phyloP scores from a whole-genome alignment of 2,113 vertebrate genomes.

The Serinus canaria region DNA sequence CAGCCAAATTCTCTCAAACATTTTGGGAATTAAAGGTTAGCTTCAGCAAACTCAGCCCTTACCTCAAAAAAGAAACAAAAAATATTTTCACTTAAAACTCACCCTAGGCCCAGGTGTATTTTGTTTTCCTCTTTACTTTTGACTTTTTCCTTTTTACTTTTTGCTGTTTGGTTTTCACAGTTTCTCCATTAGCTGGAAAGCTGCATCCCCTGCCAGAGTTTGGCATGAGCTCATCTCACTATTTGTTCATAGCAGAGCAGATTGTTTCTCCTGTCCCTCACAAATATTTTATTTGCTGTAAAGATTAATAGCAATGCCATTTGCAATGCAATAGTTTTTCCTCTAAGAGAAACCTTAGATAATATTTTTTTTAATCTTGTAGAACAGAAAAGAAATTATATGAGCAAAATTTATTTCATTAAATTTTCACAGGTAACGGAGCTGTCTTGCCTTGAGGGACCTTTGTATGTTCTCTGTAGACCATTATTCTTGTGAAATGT shows the following conservation, averaged over 20 bases:
- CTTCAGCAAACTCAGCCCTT: not conserved
- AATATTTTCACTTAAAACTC: constrained; percentile 18
- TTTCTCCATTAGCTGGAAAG: not conserved
- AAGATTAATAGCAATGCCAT: not conserved
- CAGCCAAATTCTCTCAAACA: not conserved
- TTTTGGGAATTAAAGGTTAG: not conserved
- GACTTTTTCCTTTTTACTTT: not conserved
- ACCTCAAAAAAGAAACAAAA: not conserved
- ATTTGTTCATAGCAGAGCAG: not conserved
- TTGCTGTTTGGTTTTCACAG: not conserved
- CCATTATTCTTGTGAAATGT: not conserved
- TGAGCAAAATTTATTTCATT: not conserved
- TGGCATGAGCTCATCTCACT: not conserved
- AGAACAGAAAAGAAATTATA: not conserved
- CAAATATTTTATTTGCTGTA: not conserved
- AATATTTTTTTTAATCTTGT: not conserved
- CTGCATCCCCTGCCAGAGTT: not conserved
- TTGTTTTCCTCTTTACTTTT: not conserved
- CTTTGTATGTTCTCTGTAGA: not conserved
- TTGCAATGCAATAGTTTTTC: not conserved
- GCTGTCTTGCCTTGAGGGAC: not conserved
- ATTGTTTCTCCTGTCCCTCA: not conserved
- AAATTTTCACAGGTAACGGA: not conserved
- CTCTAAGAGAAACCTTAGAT: not conserved
- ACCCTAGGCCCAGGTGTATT: not conserved